Conservation (phyloP, 2,113 vertebrate species). For the Channa maculata region DNA sequence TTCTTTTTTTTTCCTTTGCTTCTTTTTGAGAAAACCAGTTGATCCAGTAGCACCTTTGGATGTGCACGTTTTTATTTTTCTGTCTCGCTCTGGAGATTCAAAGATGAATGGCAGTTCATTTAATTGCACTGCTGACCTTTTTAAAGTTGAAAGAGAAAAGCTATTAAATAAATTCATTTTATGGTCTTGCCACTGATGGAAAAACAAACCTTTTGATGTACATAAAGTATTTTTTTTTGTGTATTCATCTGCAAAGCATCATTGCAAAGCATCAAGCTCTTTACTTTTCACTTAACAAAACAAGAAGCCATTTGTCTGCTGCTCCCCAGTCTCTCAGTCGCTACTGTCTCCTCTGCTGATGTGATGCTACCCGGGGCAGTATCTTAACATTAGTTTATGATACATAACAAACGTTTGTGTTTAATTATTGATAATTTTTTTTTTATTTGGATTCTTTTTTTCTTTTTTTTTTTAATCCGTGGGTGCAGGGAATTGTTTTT, state of each 20-base stretch:
- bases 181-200: constrained; percentile 33
- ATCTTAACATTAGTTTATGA: too few relatives aligned
- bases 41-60: constrained; percentile 50
- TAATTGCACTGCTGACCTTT: constrained; percentile 69
- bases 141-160: constrained; percentile 34
- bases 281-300: too few relatives aligned
- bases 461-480: too few relatives aligned
- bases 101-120: constrained; percentile 44
- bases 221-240: constrained; percentile 29
- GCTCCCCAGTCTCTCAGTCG: too few relatives aligned
- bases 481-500: background rate
- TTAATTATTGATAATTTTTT: too few relatives aligned
- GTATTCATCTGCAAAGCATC: constrained; percentile 2
- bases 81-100: constrained; percentile 6
- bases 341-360: too few relatives aligned
- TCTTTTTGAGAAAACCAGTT: constrained; percentile 51
- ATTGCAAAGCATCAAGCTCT: too few relatives aligned
- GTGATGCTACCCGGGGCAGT: too few relatives aligned
- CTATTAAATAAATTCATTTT: constrained; percentile 44
- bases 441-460: too few relatives aligned
- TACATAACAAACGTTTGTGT: too few relatives aligned
- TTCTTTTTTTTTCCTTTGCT: background rate
- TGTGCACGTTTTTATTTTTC: constrained; percentile 18
- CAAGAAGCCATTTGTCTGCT: too few relatives aligned
- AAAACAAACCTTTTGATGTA: constrained; percentile 4